Conservation (phyloP, 2,888 invertebrate species). For the Therioaphis trifolii region DNA sequence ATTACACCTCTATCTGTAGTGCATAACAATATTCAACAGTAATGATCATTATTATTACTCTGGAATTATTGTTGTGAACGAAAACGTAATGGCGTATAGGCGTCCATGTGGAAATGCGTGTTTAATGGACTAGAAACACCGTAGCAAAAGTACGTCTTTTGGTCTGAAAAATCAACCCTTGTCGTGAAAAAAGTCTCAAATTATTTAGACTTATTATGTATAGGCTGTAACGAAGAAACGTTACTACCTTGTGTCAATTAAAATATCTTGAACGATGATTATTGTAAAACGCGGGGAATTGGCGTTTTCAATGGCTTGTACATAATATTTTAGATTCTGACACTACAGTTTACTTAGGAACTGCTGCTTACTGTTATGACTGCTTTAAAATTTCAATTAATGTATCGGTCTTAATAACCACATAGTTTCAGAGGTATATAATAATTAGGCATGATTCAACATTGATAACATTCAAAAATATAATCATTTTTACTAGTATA, state of each 20-base stretch:
- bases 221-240: not conserved
- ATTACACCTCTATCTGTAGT: slow-evolving; percentile 14
- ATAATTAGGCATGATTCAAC: too few species aligned
- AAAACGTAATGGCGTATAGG: slow-evolving; percentile 19
- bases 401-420: too few species aligned
- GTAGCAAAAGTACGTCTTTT: not conserved
- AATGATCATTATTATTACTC: slow-evolving; percentile 20
- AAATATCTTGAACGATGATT: too few species aligned
- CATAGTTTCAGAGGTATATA: too few species aligned
- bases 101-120: slow-evolving; percentile 40
- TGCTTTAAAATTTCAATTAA: too few species aligned
- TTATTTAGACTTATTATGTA: too few species aligned
- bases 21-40: slow-evolving; percentile 1
- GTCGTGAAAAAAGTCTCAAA: not conserved
- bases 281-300: not conserved
- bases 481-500: too few species aligned
- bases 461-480: too few species aligned
- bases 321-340: not conserved
- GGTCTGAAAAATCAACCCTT: not conserved
- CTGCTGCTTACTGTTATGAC: too few species aligned
- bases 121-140: slow-evolving; percentile 45
- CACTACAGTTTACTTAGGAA: not conserved
- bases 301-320: not conserved
- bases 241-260: not conserved
- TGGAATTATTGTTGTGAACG: slow-evolving; percentile 17